phyloP scores from a whole-genome alignment of 2,888 invertebrate species.

The Ennomos quercinarius region DNA sequence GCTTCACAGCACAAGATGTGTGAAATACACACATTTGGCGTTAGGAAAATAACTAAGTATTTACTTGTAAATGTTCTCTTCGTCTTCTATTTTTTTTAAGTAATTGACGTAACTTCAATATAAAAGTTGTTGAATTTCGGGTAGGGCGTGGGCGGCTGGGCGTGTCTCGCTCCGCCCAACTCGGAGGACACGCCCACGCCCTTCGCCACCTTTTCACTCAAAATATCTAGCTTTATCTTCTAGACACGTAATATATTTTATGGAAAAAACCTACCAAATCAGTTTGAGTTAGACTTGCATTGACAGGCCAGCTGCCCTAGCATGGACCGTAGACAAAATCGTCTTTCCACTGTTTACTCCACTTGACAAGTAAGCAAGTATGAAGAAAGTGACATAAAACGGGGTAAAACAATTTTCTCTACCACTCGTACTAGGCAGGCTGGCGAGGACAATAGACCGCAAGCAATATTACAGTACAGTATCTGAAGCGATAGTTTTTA shows the following conservation, averaged over 20 bases:
- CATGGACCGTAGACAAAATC: too few species aligned
- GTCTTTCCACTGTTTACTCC: too few species aligned
- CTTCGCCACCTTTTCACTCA: conserved; percentile 77
- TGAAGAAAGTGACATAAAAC: too few species aligned
- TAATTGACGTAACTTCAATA: conserved; percentile 52
- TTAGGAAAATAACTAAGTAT: background rate
- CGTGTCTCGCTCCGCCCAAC: conserved; percentile 81
- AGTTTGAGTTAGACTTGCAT: conserved; percentile 7
- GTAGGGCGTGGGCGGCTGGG: conserved; percentile 76
- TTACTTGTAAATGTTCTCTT: conserved; percentile 6
- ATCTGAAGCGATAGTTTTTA: too few species aligned
- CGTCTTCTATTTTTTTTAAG: conserved; percentile 17
- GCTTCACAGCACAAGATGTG: too few species aligned
- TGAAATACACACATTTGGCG: too few species aligned
- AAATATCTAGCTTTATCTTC: conserved; percentile 67
- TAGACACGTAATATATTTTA: conserved; percentile 58
- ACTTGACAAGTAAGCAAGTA: too few species aligned
- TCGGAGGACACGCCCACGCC: conserved; percentile 77
- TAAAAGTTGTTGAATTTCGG: conserved; percentile 68
- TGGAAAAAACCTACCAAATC: conserved; percentile 22
- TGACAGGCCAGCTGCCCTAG: too few species aligned
- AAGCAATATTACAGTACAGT: too few species aligned
- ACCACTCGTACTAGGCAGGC: too few species aligned
- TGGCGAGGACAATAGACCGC: too few species aligned
- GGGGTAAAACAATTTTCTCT: too few species aligned